Base-by-base conservation (phyloP, 2,113 vertebrate species). In the Vidua chalybeata region DNA sequence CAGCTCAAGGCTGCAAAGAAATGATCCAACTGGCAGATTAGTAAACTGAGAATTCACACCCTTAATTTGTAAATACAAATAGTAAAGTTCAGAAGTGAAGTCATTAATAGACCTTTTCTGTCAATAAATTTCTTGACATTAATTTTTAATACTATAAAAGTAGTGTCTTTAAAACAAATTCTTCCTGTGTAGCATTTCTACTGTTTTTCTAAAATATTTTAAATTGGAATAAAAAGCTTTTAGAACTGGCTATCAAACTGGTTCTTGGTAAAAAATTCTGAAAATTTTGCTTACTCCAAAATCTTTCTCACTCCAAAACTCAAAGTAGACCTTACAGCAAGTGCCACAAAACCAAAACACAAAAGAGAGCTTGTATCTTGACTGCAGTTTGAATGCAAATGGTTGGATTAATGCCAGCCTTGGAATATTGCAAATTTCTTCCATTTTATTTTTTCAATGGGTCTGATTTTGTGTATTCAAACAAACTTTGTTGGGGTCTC, bases 1-100 rank as follows among this genome's bases (percentile, higher is more conserved):
- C 77, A 89, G 76, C 89, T 94, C 62, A 85, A 76, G 59, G 78
- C 84, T 93, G 82, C 63, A 91, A 83, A 91, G 73, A 82, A 76
- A 35, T 54, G 14, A 55, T 87, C 84, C 33, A 84, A 78, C 39
- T 81, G 91, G 27, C 61, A 95, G 48, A 63, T 92, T 18, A 84
- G 78, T 93, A 90, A 93, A 91, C 86, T 75, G 84, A 92, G 77
- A 94, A 75, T 87, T 90, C 5, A 4, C 81, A 54, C 78, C n/a
- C 46, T 74, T 91, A 71, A 67, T 93, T 90, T 88, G 79, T 91
- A 94, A 96, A 88, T 84, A 91, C 15, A 94, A 93, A 91, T 87
- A 92, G 35, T 59, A 18, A 91, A 85, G 62, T 82, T 93, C 54
- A 91, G 74, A 73, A 94, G 43, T 76, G 13, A 77, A 90, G 49